A percentile compares a stretch with the other conserved stretches of the same genome.
phyloP scores from a whole-genome alignment of 1,140 invertebrate genomes.

The Drosophila setifemur region DNA sequence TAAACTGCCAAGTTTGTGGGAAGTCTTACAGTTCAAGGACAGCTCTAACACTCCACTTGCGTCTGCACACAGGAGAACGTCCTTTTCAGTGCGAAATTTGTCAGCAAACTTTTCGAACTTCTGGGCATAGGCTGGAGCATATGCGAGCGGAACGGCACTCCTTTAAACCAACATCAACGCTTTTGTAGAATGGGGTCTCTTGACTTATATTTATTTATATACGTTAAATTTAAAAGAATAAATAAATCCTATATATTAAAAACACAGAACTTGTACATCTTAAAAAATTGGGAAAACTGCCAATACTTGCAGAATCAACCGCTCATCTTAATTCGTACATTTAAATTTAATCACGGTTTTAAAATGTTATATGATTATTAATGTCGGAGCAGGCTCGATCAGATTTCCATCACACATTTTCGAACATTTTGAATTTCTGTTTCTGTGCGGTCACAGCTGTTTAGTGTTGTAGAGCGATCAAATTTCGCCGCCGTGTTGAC shows the following conservation, averaged over 20 bases:
- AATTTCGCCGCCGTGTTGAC: slow-evolving; percentile 60
- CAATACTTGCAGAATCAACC: too few species aligned
- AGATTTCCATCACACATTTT: background rate
- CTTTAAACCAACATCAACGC: background rate
- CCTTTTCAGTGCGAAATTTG: slow-evolving; percentile 82
- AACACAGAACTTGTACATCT: too few species aligned
- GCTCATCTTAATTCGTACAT: too few species aligned
- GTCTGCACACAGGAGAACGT: slow-evolving; percentile 71
- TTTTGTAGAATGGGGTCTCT: background rate
- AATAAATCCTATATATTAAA: background rate
- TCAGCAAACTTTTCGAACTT: slow-evolving; percentile 84
- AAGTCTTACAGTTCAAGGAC: slow-evolving; percentile 26
- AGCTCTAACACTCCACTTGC: slow-evolving; percentile 60
- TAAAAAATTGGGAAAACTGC: too few species aligned
- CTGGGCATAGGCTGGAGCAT: slow-evolving; percentile 64
- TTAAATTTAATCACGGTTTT: too few species aligned
- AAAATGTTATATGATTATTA: too few species aligned
- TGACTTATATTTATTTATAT: background rate
- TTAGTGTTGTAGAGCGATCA: slow-evolving; percentile 20
- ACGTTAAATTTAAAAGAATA: background rate
- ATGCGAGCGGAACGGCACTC: slow-evolving; percentile 50
- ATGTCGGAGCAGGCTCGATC: background rate
- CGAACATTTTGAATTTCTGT: slow-evolving; percentile 1
- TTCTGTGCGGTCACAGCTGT: background rate
- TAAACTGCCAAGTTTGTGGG: slow-evolving; percentile 34